These are phyloP conservation scores for Machimus atricapillus DNA, from an alignment of 2,888 invertebrate species.

Conservation along the genomic window DNA sequence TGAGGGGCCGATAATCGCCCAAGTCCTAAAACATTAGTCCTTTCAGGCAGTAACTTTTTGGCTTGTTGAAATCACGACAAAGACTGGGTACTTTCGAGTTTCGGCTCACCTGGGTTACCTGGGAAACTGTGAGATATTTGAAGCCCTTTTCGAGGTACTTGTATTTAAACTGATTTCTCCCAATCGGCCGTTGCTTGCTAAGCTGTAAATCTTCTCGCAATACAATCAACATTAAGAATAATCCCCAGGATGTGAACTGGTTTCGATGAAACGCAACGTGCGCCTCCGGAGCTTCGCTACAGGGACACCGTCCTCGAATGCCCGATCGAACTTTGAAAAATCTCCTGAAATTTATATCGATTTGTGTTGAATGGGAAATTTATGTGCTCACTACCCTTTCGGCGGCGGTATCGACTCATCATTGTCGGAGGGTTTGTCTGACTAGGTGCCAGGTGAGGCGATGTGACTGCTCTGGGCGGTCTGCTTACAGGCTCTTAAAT, in stretches of 20 bases:
- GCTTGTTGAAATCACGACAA: not conserved
- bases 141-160: not conserved
- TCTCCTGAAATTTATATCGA: conserved; percentile 45
- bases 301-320: not conserved
- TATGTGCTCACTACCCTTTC: conserved; percentile 37
- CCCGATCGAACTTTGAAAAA: conserved; percentile 39
- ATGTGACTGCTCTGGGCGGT: conserved; percentile 6
- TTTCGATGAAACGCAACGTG: not conserved
- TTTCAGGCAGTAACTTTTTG: not conserved
- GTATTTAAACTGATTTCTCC: not conserved
- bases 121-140: not conserved
- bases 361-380: conserved; percentile 44
- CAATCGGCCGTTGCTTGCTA: not conserved
- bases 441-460: conserved; percentile 10
- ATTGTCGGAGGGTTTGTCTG: conserved; percentile 14
- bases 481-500: conserved; percentile 9
- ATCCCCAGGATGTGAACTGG: not conserved
- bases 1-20: not conserved
- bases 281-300: not conserved
- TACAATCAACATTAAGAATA: not conserved
- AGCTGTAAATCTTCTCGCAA: not conserved
- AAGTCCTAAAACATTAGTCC: not conserved
- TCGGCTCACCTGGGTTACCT: not conserved
- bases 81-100: not conserved
- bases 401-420: conserved; percentile 30